A percentile compares a stretch with the other conserved stretches of the same genome.
Evolutionary conservation across 1,140 invertebrate genomes (phyloP).

Genomic region (Solen grandis): DNA sequence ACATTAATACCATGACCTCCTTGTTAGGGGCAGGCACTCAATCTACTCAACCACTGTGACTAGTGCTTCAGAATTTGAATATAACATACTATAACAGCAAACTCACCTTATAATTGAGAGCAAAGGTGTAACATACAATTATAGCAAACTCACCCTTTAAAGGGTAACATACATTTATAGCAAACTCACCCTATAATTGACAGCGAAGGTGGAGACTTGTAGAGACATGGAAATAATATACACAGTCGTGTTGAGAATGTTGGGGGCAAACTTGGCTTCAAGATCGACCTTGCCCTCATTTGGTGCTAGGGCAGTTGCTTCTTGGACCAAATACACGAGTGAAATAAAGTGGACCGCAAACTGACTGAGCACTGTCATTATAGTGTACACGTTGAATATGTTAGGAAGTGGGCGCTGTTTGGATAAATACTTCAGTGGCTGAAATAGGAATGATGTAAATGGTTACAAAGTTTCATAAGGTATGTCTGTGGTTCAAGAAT

Average conservation of each 20-base stretch:
- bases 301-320: conserved; percentile 71
- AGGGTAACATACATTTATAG: too few relatives aligned
- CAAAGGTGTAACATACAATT: too few relatives aligned
- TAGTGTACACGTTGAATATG: conserved; percentile 99
- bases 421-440: conserved; percentile 96
- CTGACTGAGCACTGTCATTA: conserved; percentile 96
- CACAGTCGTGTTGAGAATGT: conserved; percentile 97
- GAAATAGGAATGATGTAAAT: conserved; percentile 76
- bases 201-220: conserved; percentile 98
- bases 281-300: conserved; percentile 84
- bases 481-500: too few relatives aligned
- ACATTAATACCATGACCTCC: too few relatives aligned
- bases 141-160: too few relatives aligned
- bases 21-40: too few relatives aligned
- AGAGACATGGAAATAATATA: conserved; percentile 98
- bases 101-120: too few relatives aligned
- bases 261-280: conserved; percentile 94
- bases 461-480: too few relatives aligned
- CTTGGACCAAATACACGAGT: conserved; percentile 91
- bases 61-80: too few relatives aligned
- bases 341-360: conserved; percentile 97
- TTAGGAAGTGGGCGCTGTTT: conserved; percentile 97
- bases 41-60: too few relatives aligned
- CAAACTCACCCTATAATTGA: conserved; percentile 97
- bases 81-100: too few relatives aligned